Conservation (phyloP, 2,888 invertebrate genomes). For the Troides aeacus region DNA sequence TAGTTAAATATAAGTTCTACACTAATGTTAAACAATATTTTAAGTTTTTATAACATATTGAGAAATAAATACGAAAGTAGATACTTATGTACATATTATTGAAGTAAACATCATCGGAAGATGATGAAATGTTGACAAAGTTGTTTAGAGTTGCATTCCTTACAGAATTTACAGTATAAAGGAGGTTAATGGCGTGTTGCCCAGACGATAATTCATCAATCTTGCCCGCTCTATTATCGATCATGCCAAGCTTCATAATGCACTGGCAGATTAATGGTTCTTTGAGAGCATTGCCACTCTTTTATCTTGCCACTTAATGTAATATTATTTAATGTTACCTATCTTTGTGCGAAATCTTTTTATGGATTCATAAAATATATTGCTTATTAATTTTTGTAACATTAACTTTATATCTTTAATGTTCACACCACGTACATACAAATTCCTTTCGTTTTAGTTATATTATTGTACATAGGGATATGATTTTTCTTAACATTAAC, state of each 20-base stretch:
- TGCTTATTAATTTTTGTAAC: no score
- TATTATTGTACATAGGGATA: no score
- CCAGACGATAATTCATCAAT: slow-evolving; percentile 53
- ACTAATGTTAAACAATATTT: no score
- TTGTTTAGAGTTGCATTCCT: slow-evolving; percentile 25
- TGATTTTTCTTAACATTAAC: no score
- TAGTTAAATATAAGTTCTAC: no score
- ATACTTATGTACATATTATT: neutral
- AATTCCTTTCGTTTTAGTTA: no score
- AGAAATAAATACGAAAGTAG: neutral
- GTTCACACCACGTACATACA: no score
- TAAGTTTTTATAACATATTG: no score
- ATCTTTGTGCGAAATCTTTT: slow-evolving; percentile 8
- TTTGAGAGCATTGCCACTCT: slow-evolving; percentile 48
- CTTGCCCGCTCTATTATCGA: slow-evolving; percentile 49
- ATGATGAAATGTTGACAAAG: slow-evolving; percentile 6
- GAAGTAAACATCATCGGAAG: neutral
- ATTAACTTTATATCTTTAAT: no score
- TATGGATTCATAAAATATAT: neutral
- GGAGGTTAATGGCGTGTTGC: slow-evolving; percentile 31
- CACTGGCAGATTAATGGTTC: slow-evolving; percentile 61
- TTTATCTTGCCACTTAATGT: slow-evolving; percentile 49
- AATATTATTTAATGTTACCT: slow-evolving; percentile 37
- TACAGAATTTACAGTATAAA: slow-evolving; percentile 29
- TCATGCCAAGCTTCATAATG: slow-evolving; percentile 53